Conservation (phyloP, 2,888 invertebrate species). For the Clunio marinus region DNA sequence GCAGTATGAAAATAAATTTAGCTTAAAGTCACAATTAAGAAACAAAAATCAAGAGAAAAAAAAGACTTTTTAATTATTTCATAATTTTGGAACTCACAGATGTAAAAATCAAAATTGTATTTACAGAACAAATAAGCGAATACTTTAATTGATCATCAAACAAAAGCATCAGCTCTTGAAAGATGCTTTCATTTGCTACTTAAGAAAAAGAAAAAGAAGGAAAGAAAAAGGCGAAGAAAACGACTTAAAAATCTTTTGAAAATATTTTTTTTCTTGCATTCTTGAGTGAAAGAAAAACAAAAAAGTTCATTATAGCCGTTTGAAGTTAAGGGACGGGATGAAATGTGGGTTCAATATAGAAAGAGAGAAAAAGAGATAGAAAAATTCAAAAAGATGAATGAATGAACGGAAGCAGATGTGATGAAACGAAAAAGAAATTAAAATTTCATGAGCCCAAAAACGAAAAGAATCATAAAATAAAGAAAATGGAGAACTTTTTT, state of each 20-base stretch:
- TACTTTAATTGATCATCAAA: conserved; percentile 16
- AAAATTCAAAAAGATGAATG: conserved; percentile 8
- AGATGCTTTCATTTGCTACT: no score
- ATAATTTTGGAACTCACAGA: neutral
- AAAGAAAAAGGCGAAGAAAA: neutral
- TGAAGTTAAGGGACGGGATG: neutral
- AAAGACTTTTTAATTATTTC: neutral
- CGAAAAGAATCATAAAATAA: conserved; percentile 22
- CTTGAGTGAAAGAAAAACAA: neutral
- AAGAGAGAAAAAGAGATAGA: neutral
- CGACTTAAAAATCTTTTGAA: neutral
- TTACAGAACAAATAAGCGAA: neutral
- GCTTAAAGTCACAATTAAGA: no score
- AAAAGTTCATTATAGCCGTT: neutral
- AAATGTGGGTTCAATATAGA: neutral
- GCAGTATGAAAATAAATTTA: no score
- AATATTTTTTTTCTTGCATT: neutral
- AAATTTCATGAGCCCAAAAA: conserved; percentile 26
- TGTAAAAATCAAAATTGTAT: neutral
- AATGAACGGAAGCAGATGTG: conserved; percentile 35
- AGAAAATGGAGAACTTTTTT: neutral
- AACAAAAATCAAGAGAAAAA: no score
- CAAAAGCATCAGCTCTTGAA: no score
- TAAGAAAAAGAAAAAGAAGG: neutral
- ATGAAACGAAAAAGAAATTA: conserved; percentile 31